These are phyloP conservation scores for Julus scandinavius DNA, from an alignment of 2,888 invertebrate species.

Conservation along the genomic window DNA sequence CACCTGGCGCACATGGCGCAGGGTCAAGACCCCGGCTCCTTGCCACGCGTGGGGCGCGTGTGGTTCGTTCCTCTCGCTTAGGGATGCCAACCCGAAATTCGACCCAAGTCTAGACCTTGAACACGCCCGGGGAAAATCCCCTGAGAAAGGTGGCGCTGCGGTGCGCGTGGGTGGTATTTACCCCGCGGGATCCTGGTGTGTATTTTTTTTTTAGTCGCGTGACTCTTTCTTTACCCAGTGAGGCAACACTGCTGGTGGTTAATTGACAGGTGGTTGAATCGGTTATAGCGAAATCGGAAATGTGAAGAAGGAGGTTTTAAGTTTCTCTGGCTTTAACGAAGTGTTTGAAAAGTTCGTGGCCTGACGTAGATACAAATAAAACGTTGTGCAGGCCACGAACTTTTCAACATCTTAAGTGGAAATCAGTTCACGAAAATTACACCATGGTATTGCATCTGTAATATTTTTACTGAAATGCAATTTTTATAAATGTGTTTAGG, in stretches of 20 bases:
- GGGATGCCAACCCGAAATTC: background rate
- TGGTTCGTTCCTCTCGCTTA: background rate
- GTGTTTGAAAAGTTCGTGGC: background rate
- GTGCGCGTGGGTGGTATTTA: constrained; percentile 6
- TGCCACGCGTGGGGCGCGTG: constrained; percentile 31
- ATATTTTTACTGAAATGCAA: no score
- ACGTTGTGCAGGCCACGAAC: no score
- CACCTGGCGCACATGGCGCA: constrained; percentile 39
- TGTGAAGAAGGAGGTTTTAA: background rate
- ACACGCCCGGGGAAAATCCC: background rate
- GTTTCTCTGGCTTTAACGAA: background rate
- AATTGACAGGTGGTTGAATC: background rate
- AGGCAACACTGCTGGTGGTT: background rate
- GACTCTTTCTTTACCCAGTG: background rate
- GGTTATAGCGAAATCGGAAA: background rate
- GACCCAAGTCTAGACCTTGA: background rate
- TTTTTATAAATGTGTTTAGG: no score
- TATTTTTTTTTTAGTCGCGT: background rate
- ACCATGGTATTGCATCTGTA: background rate
- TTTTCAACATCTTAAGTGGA: background rate
- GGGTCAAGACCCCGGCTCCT: constrained; percentile 17
- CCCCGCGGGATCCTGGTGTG: background rate
- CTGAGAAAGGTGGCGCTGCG: background rate
- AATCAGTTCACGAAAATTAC: background rate
- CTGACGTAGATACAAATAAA: no score